phyloP scores from a whole-genome alignment of 2,888 invertebrate genomes.

The Hetaerina titia region DNA sequence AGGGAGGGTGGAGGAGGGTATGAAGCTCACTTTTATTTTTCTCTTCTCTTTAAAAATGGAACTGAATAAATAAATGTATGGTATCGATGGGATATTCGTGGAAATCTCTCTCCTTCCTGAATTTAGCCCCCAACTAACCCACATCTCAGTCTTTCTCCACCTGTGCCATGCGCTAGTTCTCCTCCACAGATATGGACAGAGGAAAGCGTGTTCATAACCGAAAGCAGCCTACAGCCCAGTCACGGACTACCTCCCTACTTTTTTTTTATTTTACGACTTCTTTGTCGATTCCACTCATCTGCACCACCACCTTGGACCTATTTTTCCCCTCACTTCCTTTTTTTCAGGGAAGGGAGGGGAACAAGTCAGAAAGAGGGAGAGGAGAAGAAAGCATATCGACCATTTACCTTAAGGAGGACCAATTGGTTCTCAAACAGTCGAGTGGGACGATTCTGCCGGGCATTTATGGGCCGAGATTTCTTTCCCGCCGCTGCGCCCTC shows the following conservation, averaged over 20 bases:
- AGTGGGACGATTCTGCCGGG: constrained; percentile 40
- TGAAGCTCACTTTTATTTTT: neutral
- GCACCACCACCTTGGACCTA: neutral
- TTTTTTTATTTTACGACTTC: constrained; percentile 45
- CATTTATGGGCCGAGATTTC: constrained; percentile 60
- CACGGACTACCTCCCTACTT: neutral
- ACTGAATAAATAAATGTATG: neutral
- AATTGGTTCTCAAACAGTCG: constrained; percentile 46
- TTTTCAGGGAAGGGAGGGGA: neutral
- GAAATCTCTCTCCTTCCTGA: neutral
- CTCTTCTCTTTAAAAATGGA: neutral
- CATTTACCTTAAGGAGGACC: constrained; percentile 41
- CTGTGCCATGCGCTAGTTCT: neutral
- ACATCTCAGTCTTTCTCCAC: neutral
- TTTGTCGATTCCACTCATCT: constrained; percentile 4
- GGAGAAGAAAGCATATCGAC: neutral
- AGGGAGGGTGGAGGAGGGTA: neutral
- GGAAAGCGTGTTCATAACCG: neutral
- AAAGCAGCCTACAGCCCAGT: neutral
- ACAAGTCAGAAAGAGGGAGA: neutral
- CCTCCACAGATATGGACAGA: neutral
- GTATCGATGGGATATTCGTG: neutral
- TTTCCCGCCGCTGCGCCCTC: neutral
- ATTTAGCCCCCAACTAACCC: neutral
- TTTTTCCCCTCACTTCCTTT: neutral